Conservation (phyloP, 2,113 vertebrate genomes). For the Scalopus aquaticus region DNA sequence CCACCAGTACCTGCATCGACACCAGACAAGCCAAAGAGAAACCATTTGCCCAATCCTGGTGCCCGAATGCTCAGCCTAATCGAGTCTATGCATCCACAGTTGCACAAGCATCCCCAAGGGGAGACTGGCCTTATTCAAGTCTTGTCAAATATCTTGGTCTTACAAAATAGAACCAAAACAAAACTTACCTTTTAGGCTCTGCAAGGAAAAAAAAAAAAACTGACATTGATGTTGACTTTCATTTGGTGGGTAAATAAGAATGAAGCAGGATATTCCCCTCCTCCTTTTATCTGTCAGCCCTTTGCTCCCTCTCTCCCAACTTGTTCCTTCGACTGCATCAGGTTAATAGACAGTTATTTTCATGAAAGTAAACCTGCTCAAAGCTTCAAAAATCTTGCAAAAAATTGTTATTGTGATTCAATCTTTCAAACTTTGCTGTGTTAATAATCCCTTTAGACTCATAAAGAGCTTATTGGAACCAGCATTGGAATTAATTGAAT, state of each 20-base stretch:
- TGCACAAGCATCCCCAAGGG: background rate
- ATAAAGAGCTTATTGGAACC: constrained; percentile 62
- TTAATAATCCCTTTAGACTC: constrained; percentile 65
- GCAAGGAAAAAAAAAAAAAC: background rate
- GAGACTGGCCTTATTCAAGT: background rate
- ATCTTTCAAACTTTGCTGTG: constrained; percentile 55
- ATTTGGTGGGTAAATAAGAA: background rate
- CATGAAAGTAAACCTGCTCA: constrained; percentile 31
- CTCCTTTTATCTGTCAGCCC: background rate
- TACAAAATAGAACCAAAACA: background rate
- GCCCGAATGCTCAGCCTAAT: rapidly evolving
- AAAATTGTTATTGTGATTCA: constrained; percentile 56
- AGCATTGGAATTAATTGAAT: constrained; percentile 68
- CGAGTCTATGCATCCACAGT: background rate
- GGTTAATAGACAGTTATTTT: constrained; percentile 44
- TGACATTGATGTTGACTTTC: background rate
- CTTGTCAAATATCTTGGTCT: background rate
- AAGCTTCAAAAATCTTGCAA: constrained; percentile 63
- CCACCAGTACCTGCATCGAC: background rate
- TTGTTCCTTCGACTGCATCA: background rate
- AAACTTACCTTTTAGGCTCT: background rate
- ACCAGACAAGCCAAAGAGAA: rapidly evolving
- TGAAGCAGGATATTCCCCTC: rapidly evolving
- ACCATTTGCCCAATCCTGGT: background rate
- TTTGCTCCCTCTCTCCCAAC: background rate